These are phyloP conservation scores for Ficedula albicollis DNA, from an alignment of 2,797 vertebrate species.

Conservation along the genomic window DNA sequence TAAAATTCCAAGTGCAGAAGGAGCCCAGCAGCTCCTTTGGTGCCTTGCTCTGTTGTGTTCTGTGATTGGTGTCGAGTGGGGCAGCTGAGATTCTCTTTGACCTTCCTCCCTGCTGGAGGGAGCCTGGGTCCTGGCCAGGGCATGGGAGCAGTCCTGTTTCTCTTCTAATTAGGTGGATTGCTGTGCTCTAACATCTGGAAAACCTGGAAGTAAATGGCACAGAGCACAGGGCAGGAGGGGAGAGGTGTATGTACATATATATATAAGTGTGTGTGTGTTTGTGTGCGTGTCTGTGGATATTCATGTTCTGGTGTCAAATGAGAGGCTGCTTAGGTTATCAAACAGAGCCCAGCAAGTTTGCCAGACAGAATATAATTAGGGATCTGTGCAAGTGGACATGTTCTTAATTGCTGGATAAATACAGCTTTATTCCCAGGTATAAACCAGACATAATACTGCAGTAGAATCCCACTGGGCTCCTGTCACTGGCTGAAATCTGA, in stretches of 20 bases:
- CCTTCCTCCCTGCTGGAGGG: not conserved
- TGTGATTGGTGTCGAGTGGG: not conserved
- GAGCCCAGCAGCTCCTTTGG: not conserved
- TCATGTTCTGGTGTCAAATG: not conserved
- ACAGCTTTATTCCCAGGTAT: not conserved
- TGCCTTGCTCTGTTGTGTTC: not conserved
- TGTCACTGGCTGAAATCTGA: not conserved
- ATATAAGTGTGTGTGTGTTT: not conserved
- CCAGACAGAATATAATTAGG: not conserved
- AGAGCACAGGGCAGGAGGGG: not conserved
- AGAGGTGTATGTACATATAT: not conserved
- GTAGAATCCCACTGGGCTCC: not conserved
- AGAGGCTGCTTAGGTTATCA: not conserved
- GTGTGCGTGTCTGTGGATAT: fast-evolving
- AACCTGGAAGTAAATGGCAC: not conserved
- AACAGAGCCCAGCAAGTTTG: not conserved
- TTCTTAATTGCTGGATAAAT: not conserved
- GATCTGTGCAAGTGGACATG: not conserved
- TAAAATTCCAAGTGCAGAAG: not conserved
- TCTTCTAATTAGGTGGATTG: not conserved
- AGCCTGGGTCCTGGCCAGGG: not conserved
- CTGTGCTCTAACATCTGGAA: not conserved
- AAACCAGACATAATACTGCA: not conserved
- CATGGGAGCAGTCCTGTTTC: not conserved
- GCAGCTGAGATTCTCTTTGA: not conserved